Base-by-base conservation (phyloP, 2,797 vertebrate species). In the Enteromius mattozi region DNA sequence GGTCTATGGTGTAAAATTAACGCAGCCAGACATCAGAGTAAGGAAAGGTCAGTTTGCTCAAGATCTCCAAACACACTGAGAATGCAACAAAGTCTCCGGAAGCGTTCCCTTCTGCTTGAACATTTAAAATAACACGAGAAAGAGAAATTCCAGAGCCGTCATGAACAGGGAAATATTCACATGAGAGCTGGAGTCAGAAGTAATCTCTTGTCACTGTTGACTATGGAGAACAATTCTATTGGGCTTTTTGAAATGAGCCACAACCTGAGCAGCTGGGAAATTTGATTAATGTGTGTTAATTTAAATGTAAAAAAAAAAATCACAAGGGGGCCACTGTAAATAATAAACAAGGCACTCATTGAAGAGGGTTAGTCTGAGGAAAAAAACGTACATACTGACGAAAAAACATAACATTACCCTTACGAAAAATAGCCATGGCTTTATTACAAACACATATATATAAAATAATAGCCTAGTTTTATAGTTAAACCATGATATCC, bases 121-220 rank as follows among this genome's bases (percentile, higher is more conserved):
- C 33, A 54, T 56, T 63, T 47, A 42, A 66, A 87, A 90, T 94
- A 90, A 85, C 93, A 37, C 78, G 82, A 88, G 92, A 91, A 82
- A 91, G 94, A 92, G 93, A 94, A 94, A 95, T 95, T 93, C 92
- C 93, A 92, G 94, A 94, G 90, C 89, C 91, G 78, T 56, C 14
- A 82, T 89, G 91, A 16, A 24, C 21, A 70, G 33, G 24, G 33
- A 61, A 35, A 49, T 21, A 21, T 7, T 74, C 59, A 51, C 10
- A 35, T 5, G 24, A n/a, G 63, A 37, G 61, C 27, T 63, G 24
- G 13, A 30, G 30, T 63, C 14, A 65, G 30, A 49, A 33, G 10
- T 30, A 33, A 66, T 16, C 24, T n/a, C 13, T 6, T 6, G 45
- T 35, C 47, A 21, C 47, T 6, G 45, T 49, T 49, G 27, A 49